These are phyloP conservation scores for Hexactinellida sp. DNA, from an alignment of 37 sponge, comb jelly and placozoan species.

Conservation along the genomic window DNA sequence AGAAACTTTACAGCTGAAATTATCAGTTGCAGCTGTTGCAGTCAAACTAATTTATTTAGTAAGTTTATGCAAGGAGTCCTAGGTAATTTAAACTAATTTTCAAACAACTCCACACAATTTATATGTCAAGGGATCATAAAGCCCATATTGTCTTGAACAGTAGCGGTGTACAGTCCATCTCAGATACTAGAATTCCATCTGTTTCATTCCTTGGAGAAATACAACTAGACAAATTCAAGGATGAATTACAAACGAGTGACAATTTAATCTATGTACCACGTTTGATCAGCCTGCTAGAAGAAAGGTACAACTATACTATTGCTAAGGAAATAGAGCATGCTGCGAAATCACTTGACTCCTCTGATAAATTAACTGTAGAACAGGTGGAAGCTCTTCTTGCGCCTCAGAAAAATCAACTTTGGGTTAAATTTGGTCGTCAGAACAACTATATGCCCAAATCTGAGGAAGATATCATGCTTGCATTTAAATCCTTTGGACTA, in stretches of 20 bases:
- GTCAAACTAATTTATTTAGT: no score
- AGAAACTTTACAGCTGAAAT: no score
- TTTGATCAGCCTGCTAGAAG: not conserved
- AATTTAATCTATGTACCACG: not conserved
- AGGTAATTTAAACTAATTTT: no score
- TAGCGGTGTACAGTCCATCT: not conserved
- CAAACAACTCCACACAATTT: not conserved
- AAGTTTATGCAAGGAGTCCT: no score
- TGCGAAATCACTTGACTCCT: not conserved
- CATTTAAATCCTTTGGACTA: not conserved
- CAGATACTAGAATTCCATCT: not conserved
- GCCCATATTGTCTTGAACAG: not conserved
- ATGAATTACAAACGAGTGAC: not conserved
- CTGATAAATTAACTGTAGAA: not conserved
- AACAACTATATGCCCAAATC: not conserved
- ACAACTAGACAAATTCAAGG: not conserved
- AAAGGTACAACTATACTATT: not conserved
- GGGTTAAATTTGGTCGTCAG: not conserved
- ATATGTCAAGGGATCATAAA: not conserved
- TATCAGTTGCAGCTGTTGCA: no score
- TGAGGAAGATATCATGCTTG: not conserved
- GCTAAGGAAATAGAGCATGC: not conserved
- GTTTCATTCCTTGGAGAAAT: constrained; percentile 12
- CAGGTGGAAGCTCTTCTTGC: not conserved
- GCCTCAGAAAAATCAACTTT: constrained; percentile 1